These are phyloP conservation scores for Rosalia funebris DNA, from an alignment of 2,888 invertebrate genomes.

Conservation along the genomic window DNA sequence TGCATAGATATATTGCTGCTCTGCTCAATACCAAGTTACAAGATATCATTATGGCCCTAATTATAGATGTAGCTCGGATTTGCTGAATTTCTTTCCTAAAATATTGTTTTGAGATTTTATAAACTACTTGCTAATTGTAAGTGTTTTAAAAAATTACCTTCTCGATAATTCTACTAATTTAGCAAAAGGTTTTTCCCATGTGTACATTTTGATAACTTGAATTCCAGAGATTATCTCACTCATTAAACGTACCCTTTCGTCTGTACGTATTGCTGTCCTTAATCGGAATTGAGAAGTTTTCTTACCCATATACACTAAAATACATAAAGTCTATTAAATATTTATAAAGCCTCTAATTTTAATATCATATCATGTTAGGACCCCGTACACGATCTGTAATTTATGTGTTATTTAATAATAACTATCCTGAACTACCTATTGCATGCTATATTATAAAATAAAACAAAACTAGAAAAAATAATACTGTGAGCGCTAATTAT, in stretches of 20 bases:
- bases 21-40: constrained; percentile 82
- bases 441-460: too few species aligned
- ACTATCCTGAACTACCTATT: too few species aligned
- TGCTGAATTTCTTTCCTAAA: constrained; percentile 76
- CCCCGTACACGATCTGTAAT: too few species aligned
- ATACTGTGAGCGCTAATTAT: too few species aligned
- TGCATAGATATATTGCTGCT: constrained; percentile 82
- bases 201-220: constrained; percentile 95
- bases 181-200: constrained; percentile 91
- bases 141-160: constrained; percentile 55
- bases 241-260: constrained; percentile 87
- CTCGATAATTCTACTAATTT: constrained; percentile 76
- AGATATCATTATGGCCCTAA: constrained; percentile 72
- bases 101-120: constrained; percentile 33
- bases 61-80: constrained; percentile 71
- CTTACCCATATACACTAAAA: constrained; percentile 70
- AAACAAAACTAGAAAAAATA: too few species aligned
- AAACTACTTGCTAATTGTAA: constrained; percentile 44
- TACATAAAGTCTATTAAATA: too few species aligned
- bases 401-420: too few species aligned
- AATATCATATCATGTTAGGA: too few species aligned
- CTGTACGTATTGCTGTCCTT: constrained; percentile 82
- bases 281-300: constrained; percentile 78
- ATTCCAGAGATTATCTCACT: constrained; percentile 89
- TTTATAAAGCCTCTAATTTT: too few species aligned